Evolutionary conservation across 1,140 invertebrate genomes (phyloP).

Genomic region (Drosophila lowei): DNA sequence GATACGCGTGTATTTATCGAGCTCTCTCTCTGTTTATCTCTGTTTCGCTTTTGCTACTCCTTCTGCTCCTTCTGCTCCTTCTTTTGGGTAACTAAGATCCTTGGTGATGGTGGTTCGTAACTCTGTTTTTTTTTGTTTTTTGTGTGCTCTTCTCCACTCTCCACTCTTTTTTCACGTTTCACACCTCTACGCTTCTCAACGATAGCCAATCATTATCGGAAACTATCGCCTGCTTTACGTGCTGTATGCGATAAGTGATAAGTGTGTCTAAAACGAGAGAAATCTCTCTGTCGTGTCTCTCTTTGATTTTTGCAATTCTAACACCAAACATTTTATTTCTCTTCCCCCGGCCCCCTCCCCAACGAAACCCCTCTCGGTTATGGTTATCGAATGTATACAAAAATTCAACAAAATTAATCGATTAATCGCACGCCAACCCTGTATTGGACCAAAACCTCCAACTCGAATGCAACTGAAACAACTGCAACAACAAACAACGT

Average conservation of each 20-base stretch:
- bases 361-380: conserved; percentile 57
- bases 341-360: conserved; percentile 26
- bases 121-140: conserved; percentile 8
- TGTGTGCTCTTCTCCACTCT: conserved; percentile 7
- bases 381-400: conserved; percentile 67
- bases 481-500: conserved; percentile 27
- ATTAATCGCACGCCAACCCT: conserved; percentile 68
- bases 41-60: neutral
- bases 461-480: conserved; percentile 20
- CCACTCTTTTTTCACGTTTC: no score
- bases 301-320: conserved; percentile 43
- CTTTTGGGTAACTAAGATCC: conserved; percentile 47
- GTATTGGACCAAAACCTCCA: conserved; percentile 12
- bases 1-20: neutral
- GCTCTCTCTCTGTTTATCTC: conserved; percentile 23
- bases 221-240: no score
- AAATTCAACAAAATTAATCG: conserved; percentile 58
- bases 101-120: conserved; percentile 32
- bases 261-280: neutral
- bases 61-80: neutral
- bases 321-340: conserved; percentile 66
- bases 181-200: neutral
- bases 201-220: conserved; percentile 18
- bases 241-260: no score
- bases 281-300: conserved; percentile 31